phyloP scores from a whole-genome alignment of 2,888 invertebrate species.

The Leptinotarsa juncta region DNA sequence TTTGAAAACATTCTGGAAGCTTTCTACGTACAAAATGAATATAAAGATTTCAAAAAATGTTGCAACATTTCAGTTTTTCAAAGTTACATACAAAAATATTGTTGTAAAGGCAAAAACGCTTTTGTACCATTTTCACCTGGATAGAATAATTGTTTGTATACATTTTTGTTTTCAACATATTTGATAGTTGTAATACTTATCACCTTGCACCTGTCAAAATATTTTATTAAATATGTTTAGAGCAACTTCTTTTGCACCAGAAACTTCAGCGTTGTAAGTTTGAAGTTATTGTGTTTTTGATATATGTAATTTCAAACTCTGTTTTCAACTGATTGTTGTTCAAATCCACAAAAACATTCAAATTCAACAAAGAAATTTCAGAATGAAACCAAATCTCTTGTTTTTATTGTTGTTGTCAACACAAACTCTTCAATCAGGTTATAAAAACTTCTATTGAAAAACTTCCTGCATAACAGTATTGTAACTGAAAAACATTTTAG shows the following conservation, averaged over 20 bases:
- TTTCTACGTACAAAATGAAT: slow-evolving; percentile 52
- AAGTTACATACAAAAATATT: slow-evolving; percentile 65
- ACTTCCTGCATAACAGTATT: slow-evolving; percentile 58
- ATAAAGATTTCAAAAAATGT: slow-evolving; percentile 48
- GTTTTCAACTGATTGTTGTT: not conserved
- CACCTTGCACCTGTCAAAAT: slow-evolving; percentile 46
- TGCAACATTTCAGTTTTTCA: slow-evolving; percentile 55
- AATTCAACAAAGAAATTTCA: slow-evolving; percentile 14
- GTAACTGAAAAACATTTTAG: slow-evolving; percentile 55
- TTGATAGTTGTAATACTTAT: slow-evolving; percentile 42
- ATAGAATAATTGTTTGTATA: slow-evolving; percentile 58
- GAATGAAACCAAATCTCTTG: not conserved
- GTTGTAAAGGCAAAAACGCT: slow-evolving; percentile 64
- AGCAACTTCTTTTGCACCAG: slow-evolving; percentile 11
- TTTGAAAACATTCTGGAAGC: slow-evolving; percentile 49
- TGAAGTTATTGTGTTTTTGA: not conserved
- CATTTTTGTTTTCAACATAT: slow-evolving; percentile 43
- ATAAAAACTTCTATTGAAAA: slow-evolving; percentile 24
- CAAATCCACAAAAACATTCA: not conserved
- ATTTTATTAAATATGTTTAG: slow-evolving; percentile 47
- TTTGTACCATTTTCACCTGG: slow-evolving; percentile 65
- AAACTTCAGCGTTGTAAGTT: slow-evolving; percentile 32
- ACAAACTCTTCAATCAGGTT: not conserved
- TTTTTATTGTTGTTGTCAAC: slow-evolving; percentile 7
- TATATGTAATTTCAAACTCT: not conserved